Percentiles rank a stretch among this genome's conserved stretches.
phyloP scores from a whole-genome alignment of 2,797 vertebrate genomes.

The Spea hammondii region DNA sequence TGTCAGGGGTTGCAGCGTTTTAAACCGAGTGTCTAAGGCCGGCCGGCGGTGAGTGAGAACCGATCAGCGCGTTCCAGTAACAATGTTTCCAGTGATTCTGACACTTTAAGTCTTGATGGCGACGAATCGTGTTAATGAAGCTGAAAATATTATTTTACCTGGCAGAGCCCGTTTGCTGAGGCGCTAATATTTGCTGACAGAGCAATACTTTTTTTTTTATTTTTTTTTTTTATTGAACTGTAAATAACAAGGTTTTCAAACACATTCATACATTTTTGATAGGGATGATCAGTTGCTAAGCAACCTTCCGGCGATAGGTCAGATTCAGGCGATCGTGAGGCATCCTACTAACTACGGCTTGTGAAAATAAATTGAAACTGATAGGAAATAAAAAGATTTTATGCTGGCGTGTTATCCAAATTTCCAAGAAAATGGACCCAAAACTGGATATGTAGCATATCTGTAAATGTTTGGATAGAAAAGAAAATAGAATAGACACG shows the following conservation, averaged over 20 bases:
- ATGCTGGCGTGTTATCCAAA: neutral
- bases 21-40: too few species aligned
- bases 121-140: neutral
- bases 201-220: neutral
- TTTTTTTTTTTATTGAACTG: conserved; percentile 25
- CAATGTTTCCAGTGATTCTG: too few species aligned
- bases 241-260: conserved; percentile 12
- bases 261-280: conserved; percentile 20
- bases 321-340: neutral
- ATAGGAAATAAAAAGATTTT: neutral
- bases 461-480: too few species aligned
- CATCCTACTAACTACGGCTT: neutral
- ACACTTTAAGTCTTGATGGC: neutral
- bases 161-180: neutral
- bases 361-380: conserved; percentile 6
- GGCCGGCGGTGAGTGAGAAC: too few species aligned
- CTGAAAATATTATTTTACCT: neutral
- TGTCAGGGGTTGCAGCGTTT: too few species aligned
- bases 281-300: conserved; percentile 35
- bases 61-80: too few species aligned
- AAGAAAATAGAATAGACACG: too few species aligned
- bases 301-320: conserved; percentile 31
- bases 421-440: neutral
- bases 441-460: neutral
- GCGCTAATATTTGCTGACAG: neutral